Evolutionary conservation across 1,140 invertebrate species (phyloP).

Genomic region (Orius laevigatus): DNA sequence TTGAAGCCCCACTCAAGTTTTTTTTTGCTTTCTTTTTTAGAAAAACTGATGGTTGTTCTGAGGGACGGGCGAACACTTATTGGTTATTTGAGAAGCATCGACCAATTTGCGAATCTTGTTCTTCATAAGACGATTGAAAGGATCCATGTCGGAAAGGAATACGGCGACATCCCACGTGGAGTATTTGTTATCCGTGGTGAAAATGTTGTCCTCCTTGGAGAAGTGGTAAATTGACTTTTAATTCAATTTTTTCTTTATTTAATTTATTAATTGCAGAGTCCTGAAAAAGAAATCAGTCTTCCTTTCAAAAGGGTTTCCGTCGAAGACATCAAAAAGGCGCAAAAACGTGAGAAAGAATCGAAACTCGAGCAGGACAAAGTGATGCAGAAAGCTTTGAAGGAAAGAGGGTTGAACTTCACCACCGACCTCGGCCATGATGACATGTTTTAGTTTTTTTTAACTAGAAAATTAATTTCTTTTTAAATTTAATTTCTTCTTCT

Average conservation of each 20-base stretch:
- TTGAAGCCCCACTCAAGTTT: conserved; percentile 1
- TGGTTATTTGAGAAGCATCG: conserved; percentile 90
- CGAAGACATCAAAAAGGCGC: conserved; percentile 86
- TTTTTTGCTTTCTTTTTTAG: conserved; percentile 39
- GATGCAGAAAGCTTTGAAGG: conserved; percentile 67
- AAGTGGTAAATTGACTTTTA: conserved; percentile 57
- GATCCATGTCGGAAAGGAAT: conserved; percentile 92
- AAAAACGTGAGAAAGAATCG: conserved; percentile 75
- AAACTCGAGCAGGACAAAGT: conserved; percentile 71
- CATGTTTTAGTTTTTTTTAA: conserved; percentile 32
- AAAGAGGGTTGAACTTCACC: conserved; percentile 54
- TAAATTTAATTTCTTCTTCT: too few relatives aligned
- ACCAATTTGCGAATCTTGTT: conserved; percentile 96
- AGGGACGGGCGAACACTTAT: conserved; percentile 93
- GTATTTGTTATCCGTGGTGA: conserved; percentile 95
- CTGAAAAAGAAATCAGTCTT: conserved; percentile 66
- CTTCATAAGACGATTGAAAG: conserved; percentile 90
- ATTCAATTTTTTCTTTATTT: neutral
- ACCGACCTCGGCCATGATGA: conserved; percentile 48
- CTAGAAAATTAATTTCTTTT: neutral
- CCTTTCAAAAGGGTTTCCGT: conserved; percentile 74
- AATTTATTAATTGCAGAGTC: conserved; percentile 45
- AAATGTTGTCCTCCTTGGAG: conserved; percentile 93
- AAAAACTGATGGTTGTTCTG: conserved; percentile 90
- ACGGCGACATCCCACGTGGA: conserved; percentile 91